Evolutionary conservation across 2,888 invertebrate genomes (phyloP).

Genomic region (Erebia palarica): DNA sequence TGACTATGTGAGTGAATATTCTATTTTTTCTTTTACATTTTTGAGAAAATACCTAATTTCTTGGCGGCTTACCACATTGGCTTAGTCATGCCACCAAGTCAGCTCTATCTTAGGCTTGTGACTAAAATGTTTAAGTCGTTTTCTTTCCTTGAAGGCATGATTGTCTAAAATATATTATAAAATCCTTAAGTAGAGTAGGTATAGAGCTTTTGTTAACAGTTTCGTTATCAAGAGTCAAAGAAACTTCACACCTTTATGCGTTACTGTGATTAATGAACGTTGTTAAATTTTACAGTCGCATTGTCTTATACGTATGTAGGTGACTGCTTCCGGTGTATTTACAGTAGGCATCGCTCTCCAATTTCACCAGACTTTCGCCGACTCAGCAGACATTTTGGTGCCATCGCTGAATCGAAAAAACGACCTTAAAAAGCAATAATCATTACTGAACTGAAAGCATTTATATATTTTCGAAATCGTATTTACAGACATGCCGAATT

Average conservation of each 20-base stretch:
- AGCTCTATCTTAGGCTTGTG: conserved; percentile 9
- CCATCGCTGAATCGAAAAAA: conserved; percentile 3
- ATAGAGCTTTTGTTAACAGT: not conserved
- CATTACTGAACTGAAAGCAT: not conserved
- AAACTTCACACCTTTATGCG: not conserved
- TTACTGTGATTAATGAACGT: conserved; percentile 6
- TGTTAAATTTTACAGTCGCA: conserved; percentile 16
- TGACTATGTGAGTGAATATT: not conserved
- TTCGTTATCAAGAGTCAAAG: not conserved
- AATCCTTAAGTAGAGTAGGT: not conserved
- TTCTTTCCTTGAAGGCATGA: not conserved
- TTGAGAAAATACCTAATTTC: conserved; percentile 7
- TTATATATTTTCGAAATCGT: not conserved
- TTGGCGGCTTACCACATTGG: conserved; percentile 5
- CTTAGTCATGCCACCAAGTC: conserved; percentile 10
- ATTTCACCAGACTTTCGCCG: conserved; percentile 10
- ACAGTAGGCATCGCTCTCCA: conserved; percentile 17
- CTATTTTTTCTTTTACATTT: not conserved
- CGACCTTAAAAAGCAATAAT: not conserved
- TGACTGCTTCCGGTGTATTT: conserved; percentile 36
- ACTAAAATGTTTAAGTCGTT: conserved; percentile 1
- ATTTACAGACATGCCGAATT: not conserved
- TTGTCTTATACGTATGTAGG: conserved; percentile 32
- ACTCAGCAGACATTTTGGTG: not conserved
- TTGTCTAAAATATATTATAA: not conserved